phyloP scores from a whole-genome alignment of 2,113 vertebrate genomes.

The Lynx canadensis region DNA sequence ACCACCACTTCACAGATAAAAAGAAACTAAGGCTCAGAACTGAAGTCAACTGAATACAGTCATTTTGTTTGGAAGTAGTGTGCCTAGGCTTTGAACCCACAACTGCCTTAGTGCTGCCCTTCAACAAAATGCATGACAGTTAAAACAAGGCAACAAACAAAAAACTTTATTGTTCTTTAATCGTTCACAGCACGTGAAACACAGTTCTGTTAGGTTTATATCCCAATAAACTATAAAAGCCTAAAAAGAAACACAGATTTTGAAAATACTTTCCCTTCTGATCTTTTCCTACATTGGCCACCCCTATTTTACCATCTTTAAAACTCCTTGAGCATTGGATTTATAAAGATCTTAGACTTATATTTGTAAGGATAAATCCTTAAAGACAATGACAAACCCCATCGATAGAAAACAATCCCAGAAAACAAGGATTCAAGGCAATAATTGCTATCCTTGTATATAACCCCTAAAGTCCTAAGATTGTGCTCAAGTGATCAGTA shows the following conservation, averaged over 20 bases:
- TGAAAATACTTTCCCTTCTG: constrained; percentile 5
- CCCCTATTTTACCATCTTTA: neutral
- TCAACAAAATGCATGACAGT: neutral
- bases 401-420: neutral
- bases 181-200: constrained; percentile 5
- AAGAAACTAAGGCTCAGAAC: constrained; percentile 41
- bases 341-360: neutral
- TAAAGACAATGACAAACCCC: neutral
- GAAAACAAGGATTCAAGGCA: neutral
- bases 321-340: neutral
- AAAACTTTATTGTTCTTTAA: neutral
- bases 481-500: neutral
- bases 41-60: neutral
- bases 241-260: constrained; percentile 14
- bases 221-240: neutral
- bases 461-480: neutral
- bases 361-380: neutral
- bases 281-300: neutral
- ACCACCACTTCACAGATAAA: neutral
- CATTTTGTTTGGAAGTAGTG: neutral
- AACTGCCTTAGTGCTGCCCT: neutral
- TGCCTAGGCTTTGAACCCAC: neutral
- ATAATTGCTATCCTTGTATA: neutral
- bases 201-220: neutral
- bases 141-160: constrained; percentile 27